Evolutionary conservation across 1,140 invertebrate species (phyloP).

Genomic region (Anastrepha ludens): DNA sequence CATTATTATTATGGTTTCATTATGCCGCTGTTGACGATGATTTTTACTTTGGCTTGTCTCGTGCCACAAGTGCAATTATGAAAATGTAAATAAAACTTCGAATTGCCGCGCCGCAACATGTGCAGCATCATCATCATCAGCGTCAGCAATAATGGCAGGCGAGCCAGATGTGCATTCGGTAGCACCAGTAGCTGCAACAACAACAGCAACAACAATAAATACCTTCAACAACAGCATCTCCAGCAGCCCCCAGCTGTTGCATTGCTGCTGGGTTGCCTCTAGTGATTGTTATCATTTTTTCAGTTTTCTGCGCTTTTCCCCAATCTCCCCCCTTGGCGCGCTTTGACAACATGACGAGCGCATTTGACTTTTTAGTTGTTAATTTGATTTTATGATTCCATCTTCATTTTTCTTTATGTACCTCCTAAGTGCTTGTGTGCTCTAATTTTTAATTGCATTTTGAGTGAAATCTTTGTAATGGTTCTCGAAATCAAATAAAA

Average conservation of each 20-base stretch:
- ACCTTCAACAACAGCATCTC: not conserved
- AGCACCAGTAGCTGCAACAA: not conserved
- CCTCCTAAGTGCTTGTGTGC: constrained; percentile 3
- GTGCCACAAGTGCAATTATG: constrained; percentile 51
- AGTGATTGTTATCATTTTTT: constrained; percentile 37
- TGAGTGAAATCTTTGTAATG: constrained; percentile 31
- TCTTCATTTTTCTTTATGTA: constrained; percentile 14
- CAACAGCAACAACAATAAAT: not conserved
- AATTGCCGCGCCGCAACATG: constrained; percentile 39
- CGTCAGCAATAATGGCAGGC: not conserved
- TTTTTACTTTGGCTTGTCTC: constrained; percentile 36
- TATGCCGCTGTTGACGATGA: constrained; percentile 28
- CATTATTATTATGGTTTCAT: constrained; percentile 44
- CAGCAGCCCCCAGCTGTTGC: constrained; percentile 36
- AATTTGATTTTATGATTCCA: constrained; percentile 32
- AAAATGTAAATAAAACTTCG: constrained; percentile 47
- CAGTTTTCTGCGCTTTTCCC: not conserved
- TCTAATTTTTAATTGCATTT: constrained; percentile 41
- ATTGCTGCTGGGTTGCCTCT: not conserved
- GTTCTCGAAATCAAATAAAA: constrained; percentile 23
- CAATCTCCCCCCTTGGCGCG: not conserved
- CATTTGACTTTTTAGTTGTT: not conserved
- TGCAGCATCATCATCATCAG: constrained; percentile 45
- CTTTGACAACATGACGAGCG: not conserved
- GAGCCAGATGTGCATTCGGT: constrained; percentile 38